phyloP scores from a whole-genome alignment of 2,888 invertebrate species.

The Watsonalla binaria region DNA sequence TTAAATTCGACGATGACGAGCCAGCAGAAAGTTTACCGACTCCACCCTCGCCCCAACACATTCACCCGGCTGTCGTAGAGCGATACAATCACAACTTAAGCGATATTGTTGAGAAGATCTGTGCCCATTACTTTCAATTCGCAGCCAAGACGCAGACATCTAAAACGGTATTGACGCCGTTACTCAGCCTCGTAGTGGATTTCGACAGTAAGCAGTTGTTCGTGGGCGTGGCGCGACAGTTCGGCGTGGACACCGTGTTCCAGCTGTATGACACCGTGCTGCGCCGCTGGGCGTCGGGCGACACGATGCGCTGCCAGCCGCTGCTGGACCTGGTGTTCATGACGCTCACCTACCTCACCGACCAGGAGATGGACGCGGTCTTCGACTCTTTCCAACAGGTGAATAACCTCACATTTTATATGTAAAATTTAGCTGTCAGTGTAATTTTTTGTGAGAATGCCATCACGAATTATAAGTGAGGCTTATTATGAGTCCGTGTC shows the following conservation, averaged over 20 bases:
- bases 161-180: constrained; percentile 62
- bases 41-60: constrained; percentile 60
- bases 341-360: constrained; percentile 73
- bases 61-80: constrained; percentile 23
- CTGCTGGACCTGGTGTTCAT: constrained; percentile 82
- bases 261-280: constrained; percentile 55
- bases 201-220: constrained; percentile 78
- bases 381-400: constrained; percentile 80
- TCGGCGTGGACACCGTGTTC: constrained; percentile 25
- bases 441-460: too few species aligned
- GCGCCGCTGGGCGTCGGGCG: constrained; percentile 69
- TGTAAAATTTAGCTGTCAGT: too few species aligned
- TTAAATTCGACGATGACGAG: constrained; percentile 44
- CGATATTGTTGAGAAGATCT: constrained; percentile 61
- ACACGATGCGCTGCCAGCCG: constrained; percentile 69
- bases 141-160: constrained; percentile 60
- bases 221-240: constrained; percentile 59
- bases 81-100: constrained; percentile 65
- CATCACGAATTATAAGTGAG: too few species aligned
- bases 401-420: constrained; percentile 10
- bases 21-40: constrained; percentile 40
- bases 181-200: constrained; percentile 75
- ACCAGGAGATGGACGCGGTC: constrained; percentile 73
- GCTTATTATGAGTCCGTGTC: too few species aligned
- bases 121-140: constrained; percentile 77